Conservation (phyloP, 2,888 invertebrate genomes). For the Drosophila percnosoma region DNA sequence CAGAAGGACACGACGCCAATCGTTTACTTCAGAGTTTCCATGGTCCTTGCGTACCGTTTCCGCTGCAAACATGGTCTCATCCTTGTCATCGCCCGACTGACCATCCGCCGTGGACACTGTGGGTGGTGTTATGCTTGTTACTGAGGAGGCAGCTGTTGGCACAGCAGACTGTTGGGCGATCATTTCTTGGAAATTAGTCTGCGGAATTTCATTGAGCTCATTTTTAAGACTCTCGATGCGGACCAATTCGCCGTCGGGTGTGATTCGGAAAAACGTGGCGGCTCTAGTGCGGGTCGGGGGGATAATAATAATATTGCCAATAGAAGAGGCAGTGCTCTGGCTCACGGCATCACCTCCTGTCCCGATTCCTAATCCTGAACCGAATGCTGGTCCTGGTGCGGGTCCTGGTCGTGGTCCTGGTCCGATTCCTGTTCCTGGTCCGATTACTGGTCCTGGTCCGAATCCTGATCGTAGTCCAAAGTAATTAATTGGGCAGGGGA, state of each 20-base stretch:
- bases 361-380: not conserved
- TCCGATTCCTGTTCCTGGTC: not conserved
- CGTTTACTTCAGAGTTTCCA: slow-evolving; percentile 54
- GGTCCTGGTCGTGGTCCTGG: not conserved
- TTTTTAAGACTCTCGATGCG: slow-evolving; percentile 55
- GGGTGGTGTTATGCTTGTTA: slow-evolving; percentile 49
- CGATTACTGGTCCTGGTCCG: not conserved
- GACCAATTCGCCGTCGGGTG: slow-evolving; percentile 63
- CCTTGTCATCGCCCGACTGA: slow-evolving; percentile 39
- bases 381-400: not conserved
- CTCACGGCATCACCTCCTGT: slow-evolving; percentile 5
- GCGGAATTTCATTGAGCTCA: slow-evolving; percentile 47
- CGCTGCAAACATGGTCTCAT: slow-evolving; percentile 53
- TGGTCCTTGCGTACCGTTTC: slow-evolving; percentile 44
- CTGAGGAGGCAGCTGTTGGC: slow-evolving; percentile 52
- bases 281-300: slow-evolving; percentile 49
- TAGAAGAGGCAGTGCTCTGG: slow-evolving; percentile 37
- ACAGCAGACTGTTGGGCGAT: slow-evolving; percentile 28
- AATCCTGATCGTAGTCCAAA: not conserved
- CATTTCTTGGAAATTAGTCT: slow-evolving; percentile 31
- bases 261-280: slow-evolving; percentile 58
- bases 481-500: slow-evolving; percentile 54
- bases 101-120: slow-evolving; percentile 37
- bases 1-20: slow-evolving; percentile 70
- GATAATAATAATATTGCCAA: slow-evolving; percentile 66